A percentile compares a stretch with the other conserved stretches of the same genome.
phyloP scores from a whole-genome alignment of 2,113 vertebrate genomes.

The Lethenteron camtschaticum region DNA sequence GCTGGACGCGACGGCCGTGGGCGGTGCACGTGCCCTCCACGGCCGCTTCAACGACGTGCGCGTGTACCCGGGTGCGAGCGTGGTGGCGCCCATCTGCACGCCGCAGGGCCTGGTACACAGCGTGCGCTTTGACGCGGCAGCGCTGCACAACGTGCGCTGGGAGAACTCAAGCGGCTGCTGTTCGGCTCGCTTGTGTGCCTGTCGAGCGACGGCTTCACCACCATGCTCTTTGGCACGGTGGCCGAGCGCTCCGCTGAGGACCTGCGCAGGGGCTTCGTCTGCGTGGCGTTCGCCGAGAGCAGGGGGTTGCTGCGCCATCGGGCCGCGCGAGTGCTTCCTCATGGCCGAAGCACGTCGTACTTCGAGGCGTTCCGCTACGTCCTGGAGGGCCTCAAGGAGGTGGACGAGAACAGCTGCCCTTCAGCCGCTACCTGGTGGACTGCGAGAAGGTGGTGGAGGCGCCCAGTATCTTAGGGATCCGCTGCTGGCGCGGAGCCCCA shows the following conservation, averaged over 20 bases:
- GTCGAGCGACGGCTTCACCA: slow-evolving; percentile 62
- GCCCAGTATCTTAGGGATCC: slow-evolving; percentile 34
- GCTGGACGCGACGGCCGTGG: slow-evolving; percentile 23
- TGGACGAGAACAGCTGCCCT: slow-evolving; percentile 40
- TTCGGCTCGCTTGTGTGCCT: slow-evolving; percentile 72
- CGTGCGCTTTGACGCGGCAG: slow-evolving; percentile 43
- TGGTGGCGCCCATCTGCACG: slow-evolving; percentile 38
- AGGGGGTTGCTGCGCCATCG: slow-evolving; percentile 20
- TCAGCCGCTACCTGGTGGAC: slow-evolving; percentile 58
- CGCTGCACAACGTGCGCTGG: slow-evolving; percentile 46
- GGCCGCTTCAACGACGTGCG: slow-evolving; percentile 54
- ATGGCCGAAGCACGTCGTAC: slow-evolving; percentile 85
- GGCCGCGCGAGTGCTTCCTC: slow-evolving; percentile 14
- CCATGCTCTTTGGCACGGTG: slow-evolving; percentile 60
- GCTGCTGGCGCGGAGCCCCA: slow-evolving; percentile 9
- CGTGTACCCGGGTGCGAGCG: slow-evolving; percentile 40
- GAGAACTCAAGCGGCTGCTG: slow-evolving; percentile 55
- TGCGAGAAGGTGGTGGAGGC: slow-evolving; percentile 31
- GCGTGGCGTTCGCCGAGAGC: slow-evolving; percentile 48
- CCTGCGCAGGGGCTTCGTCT: slow-evolving; percentile 31
- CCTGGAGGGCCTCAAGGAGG: slow-evolving; percentile 53
- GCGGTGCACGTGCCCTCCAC: slow-evolving; percentile 17
- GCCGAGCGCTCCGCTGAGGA: slow-evolving; percentile 32
- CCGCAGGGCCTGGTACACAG: slow-evolving; percentile 38
- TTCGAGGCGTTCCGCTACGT: slow-evolving; percentile 80